These are phyloP conservation scores for Acipenser ruthenus DNA, from an alignment of 2,797 vertebrate genomes.

Conservation along the genomic window DNA sequence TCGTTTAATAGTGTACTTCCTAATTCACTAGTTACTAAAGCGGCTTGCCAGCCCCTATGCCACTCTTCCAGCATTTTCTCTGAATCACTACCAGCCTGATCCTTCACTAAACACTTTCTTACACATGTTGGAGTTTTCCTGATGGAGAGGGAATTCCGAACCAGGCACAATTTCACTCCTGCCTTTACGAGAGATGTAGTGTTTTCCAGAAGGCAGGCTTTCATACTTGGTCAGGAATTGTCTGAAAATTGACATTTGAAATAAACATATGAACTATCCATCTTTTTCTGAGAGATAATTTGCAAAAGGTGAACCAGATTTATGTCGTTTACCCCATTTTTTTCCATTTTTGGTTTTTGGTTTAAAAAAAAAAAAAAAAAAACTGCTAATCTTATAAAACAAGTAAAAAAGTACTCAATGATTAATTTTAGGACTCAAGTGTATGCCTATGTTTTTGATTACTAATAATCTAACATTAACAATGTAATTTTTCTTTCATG, in stretches of 20 bases:
- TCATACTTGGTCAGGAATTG: conserved; percentile 72
- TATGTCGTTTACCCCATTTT: no score
- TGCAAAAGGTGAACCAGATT: neutral
- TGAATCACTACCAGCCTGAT: conserved; percentile 46
- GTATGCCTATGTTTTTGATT: no score
- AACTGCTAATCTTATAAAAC: no score
- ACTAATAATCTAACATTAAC: no score
- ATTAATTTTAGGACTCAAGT: no score
- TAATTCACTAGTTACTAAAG: neutral
- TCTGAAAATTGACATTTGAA: conserved; percentile 43
- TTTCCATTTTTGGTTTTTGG: no score
- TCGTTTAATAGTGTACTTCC: neutral
- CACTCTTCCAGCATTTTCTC: neutral
- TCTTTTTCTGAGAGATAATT: neutral
- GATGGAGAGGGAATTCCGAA: conserved; percentile 88
- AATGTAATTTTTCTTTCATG: no score
- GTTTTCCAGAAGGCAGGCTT: conserved; percentile 67
- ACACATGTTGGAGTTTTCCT: conserved; percentile 96
- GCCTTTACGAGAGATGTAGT: conserved; percentile 49
- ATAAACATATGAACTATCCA: no score
- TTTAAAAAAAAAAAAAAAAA: no score
- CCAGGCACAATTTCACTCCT: conserved; percentile 61
- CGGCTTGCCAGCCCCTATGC: neutral
- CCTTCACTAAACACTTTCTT: conserved; percentile 63
- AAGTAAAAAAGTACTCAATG: no score